These are phyloP conservation scores for Oceanites oceanicus DNA, from an alignment of 2,113 vertebrate genomes.

Conservation along the genomic window DNA sequence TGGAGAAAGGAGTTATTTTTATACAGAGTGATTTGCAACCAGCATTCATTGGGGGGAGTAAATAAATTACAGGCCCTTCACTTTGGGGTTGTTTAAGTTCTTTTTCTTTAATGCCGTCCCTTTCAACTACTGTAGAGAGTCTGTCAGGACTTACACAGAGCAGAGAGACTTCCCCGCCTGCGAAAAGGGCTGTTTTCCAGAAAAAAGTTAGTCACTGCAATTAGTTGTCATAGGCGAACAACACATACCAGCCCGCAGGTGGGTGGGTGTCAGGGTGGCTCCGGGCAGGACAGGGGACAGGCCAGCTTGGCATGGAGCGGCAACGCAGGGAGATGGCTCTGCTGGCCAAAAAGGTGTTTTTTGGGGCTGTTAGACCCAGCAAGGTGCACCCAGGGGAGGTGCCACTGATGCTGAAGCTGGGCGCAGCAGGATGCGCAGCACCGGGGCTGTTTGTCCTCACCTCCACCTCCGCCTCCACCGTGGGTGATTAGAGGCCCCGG, in stretches of 20 bases:
- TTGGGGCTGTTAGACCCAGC: background rate
- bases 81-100: conserved; percentile 54
- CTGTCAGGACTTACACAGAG: conserved; percentile 15
- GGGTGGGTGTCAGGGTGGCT: background rate
- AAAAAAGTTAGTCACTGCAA: background rate
- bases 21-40: conserved; percentile 71
- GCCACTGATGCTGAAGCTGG: background rate
- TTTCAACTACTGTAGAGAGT: conserved; percentile 49
- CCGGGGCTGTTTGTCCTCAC: background rate
- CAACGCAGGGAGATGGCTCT: fast-evolving
- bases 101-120: conserved; percentile 25
- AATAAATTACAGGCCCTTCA: conserved; percentile 67
- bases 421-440: fast-evolving
- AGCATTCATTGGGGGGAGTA: conserved; percentile 63
- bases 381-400: fast-evolving
- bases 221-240: fast-evolving
- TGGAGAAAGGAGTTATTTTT: conserved; percentile 75
- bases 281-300: fast-evolving
- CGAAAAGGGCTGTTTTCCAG: background rate
- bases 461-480: fast-evolving
- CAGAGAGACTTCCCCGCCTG: background rate
- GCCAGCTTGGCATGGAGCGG: fast-evolving
- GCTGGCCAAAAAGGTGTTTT: background rate
- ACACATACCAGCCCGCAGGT: fast-evolving
- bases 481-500: fast-evolving